A percentile compares a stretch with the other conserved stretches of the same genome.
phyloP scores from a whole-genome alignment of 2,797 vertebrate genomes.

The Sylvilagus floridanus region DNA sequence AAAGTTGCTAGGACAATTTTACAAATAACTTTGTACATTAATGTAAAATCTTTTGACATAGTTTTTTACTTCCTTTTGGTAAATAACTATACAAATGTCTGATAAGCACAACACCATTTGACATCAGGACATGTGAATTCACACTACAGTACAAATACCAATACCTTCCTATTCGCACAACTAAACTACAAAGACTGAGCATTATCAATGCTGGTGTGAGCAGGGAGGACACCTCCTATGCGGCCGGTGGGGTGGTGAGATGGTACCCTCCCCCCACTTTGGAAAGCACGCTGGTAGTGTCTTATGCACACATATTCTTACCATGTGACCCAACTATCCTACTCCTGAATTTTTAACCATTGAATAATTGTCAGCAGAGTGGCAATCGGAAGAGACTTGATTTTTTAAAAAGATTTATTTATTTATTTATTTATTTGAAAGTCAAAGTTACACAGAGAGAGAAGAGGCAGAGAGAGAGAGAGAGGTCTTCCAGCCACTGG shows the following conservation, averaged over 20 bases:
- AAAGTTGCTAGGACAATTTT: background rate
- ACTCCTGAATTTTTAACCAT: background rate
- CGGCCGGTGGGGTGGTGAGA: background rate
- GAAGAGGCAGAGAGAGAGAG: too few relatives aligned
- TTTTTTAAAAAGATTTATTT: background rate
- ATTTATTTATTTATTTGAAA: too few relatives aligned
- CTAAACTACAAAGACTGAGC: background rate
- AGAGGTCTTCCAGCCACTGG: too few relatives aligned
- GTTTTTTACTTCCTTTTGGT: background rate
- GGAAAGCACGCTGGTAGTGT: background rate
- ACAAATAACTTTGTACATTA: background rate
- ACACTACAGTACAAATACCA: background rate
- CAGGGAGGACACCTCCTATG: background rate
- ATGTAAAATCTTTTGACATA: background rate
- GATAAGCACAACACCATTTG: background rate
- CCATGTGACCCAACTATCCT: background rate
- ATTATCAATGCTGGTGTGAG: background rate
- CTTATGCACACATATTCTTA: background rate
- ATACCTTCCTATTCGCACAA: background rate
- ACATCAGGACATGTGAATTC: background rate
- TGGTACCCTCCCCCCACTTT: background rate
- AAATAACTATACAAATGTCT: background rate
- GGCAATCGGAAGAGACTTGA: background rate
- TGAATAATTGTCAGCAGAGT: slow-evolving; percentile 16
- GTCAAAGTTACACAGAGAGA: too few relatives aligned